Evolutionary conservation across 2,888 invertebrate genomes (phyloP).

Genomic region (Hyposoter dolosus): DNA sequence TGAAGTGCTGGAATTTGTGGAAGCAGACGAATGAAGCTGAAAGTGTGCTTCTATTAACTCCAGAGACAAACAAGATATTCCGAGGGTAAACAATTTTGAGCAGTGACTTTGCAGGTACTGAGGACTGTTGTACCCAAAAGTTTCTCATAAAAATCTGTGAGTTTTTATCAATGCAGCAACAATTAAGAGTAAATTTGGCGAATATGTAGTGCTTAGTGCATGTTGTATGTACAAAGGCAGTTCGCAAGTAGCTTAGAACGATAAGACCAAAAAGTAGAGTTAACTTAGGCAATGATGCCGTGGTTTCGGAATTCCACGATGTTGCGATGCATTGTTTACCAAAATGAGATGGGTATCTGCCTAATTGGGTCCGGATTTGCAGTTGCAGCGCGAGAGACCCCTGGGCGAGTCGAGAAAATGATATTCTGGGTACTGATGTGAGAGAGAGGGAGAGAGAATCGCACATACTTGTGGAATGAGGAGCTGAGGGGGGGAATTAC

Average conservation of each 20-base stretch:
- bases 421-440: slow-evolving; percentile 28
- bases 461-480: slow-evolving; percentile 10
- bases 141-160: no score
- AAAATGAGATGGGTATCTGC: slow-evolving; percentile 61
- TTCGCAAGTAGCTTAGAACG: neutral
- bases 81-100: no score
- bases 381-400: slow-evolving; percentile 29
- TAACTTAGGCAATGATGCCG: slow-evolving; percentile 29
- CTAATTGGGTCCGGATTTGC: slow-evolving; percentile 64
- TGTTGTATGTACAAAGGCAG: neutral
- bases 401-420: slow-evolving; percentile 50
- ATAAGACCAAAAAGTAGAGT: neutral
- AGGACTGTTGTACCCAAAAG: no score
- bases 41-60: no score
- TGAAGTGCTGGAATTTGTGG: neutral
- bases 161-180: no score
- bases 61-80: no score
- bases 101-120: no score
- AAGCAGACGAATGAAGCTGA: neutral
- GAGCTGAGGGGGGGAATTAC: slow-evolving; percentile 21
- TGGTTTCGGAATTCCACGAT: slow-evolving; percentile 20
- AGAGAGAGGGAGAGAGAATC: neutral
- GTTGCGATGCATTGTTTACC: slow-evolving; percentile 57
- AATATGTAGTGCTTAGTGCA: neutral
- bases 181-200: neutral